phyloP scores from a whole-genome alignment of 92 coral and sea anemone species.

The Anthopleura xanthogrammica region DNA sequence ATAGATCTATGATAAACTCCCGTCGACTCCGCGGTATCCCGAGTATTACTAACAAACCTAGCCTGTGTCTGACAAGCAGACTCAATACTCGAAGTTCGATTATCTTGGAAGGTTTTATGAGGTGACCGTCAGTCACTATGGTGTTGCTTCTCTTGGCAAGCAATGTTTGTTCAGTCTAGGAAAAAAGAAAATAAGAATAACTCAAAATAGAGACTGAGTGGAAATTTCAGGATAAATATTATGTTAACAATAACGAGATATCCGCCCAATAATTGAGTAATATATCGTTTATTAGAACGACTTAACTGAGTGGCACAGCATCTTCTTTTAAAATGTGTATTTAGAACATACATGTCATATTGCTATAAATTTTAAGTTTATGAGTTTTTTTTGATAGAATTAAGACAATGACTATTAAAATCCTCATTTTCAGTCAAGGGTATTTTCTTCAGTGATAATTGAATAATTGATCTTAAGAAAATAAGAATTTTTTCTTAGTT shows the following conservation, averaged over 20 bases:
- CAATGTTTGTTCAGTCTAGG: neutral
- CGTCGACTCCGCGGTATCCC: no score
- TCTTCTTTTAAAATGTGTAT: no score
- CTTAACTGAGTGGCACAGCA: neutral
- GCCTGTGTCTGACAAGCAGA: neutral
- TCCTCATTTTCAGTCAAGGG: no score
- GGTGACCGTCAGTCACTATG: neutral
- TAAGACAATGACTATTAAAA: no score
- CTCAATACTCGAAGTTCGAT: neutral
- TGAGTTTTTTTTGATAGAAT: no score
- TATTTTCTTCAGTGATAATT: no score
- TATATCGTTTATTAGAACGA: neutral
- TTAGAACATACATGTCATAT: no score
- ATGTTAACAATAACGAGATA: neutral
- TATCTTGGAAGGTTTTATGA: neutral
- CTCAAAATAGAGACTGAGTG: neutral
- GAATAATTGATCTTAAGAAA: no score
- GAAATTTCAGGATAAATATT: neutral
- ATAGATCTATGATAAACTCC: no score
- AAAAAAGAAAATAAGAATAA: slow-evolving; percentile 1
- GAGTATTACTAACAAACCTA: no score
- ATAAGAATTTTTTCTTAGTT: no score
- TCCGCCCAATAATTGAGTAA: neutral
- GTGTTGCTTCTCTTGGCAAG: neutral
- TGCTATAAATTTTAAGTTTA: no score